Evolutionary conservation across 2,888 invertebrate genomes (phyloP).

Genomic region (Himalopsyche anomala): DNA sequence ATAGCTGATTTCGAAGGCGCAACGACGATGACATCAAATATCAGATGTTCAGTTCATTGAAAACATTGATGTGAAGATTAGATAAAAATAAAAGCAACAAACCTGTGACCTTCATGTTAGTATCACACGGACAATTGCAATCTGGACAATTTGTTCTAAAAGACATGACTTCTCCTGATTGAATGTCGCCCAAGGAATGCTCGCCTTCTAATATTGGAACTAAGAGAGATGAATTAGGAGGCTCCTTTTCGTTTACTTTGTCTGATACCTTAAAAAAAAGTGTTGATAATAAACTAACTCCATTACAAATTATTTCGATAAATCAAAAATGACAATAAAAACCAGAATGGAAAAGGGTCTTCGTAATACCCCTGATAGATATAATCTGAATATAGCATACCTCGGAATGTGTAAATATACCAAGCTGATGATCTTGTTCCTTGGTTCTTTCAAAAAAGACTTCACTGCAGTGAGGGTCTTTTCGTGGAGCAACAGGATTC

Average conservation of each 20-base stretch:
- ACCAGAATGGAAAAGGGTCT: neutral
- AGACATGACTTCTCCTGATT: constrained; percentile 85
- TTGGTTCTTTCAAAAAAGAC: constrained; percentile 81
- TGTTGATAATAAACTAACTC: too few relatives aligned
- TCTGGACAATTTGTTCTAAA: constrained; percentile 92
- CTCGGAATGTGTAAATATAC: constrained; percentile 80
- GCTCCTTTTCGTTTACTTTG: neutral
- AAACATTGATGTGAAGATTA: neutral
- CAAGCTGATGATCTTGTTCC: constrained; percentile 85
- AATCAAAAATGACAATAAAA: too few relatives aligned
- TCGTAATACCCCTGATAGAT: neutral
- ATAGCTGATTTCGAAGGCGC: too few relatives aligned
- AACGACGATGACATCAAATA: neutral
- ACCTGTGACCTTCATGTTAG: constrained; percentile 96
- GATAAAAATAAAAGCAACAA: constrained; percentile 67
- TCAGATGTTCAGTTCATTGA: neutral
- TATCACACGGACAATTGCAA: constrained; percentile 89
- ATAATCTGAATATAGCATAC: constrained; percentile 67
- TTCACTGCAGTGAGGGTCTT: constrained; percentile 81
- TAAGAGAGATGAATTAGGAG: constrained; percentile 69
- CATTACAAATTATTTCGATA: too few relatives aligned
- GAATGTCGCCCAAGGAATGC: constrained; percentile 81
- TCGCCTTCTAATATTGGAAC: constrained; percentile 78
- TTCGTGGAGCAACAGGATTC: constrained; percentile 87
- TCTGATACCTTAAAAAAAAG: constrained; percentile 41